phyloP scores from a whole-genome alignment of 2,888 invertebrate genomes.

The Nomada fucata region DNA sequence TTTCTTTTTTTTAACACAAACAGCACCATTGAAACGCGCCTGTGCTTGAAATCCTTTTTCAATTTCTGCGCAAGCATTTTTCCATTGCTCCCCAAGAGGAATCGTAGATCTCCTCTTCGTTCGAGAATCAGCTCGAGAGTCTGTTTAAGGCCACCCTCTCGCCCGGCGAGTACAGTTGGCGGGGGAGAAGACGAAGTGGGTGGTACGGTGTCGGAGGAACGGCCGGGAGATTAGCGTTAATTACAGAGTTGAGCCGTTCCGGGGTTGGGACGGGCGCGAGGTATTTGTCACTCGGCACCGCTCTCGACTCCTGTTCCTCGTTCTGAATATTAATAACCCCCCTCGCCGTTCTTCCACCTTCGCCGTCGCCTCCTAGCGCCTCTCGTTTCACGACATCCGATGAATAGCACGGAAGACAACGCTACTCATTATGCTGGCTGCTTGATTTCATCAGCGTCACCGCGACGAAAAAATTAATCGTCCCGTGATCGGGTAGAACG shows the following conservation, averaged over 20 bases:
- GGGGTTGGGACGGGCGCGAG: constrained; percentile 77
- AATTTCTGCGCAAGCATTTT: constrained; percentile 4
- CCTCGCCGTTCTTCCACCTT: constrained; percentile 52
- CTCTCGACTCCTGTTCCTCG: constrained; percentile 74
- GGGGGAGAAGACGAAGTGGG: constrained; percentile 71
- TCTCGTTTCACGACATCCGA: constrained; percentile 70
- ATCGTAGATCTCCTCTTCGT: constrained; percentile 48
- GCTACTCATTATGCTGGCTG: constrained; percentile 80
- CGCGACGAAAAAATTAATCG: constrained; percentile 68
- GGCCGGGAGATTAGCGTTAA: constrained; percentile 83
- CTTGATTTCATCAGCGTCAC: constrained; percentile 80
- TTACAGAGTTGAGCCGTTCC: constrained; percentile 79
- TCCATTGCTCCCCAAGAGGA: constrained; percentile 20
- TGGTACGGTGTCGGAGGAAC: constrained; percentile 76
- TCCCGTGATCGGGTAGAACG: constrained; percentile 50
- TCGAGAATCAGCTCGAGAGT: constrained; percentile 60
- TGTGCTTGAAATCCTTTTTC: background rate
- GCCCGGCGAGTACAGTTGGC: constrained; percentile 70
- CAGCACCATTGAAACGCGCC: too few species aligned
- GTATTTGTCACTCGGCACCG: constrained; percentile 82
- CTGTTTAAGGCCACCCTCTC: constrained; percentile 61
- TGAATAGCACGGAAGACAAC: constrained; percentile 79
- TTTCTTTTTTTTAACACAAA: background rate
- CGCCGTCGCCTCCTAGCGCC: constrained; percentile 34
- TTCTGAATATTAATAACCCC: constrained; percentile 83